These are phyloP conservation scores for Dasysyrphus albostriatus DNA, from an alignment of 2,888 invertebrate genomes.

Conservation along the genomic window DNA sequence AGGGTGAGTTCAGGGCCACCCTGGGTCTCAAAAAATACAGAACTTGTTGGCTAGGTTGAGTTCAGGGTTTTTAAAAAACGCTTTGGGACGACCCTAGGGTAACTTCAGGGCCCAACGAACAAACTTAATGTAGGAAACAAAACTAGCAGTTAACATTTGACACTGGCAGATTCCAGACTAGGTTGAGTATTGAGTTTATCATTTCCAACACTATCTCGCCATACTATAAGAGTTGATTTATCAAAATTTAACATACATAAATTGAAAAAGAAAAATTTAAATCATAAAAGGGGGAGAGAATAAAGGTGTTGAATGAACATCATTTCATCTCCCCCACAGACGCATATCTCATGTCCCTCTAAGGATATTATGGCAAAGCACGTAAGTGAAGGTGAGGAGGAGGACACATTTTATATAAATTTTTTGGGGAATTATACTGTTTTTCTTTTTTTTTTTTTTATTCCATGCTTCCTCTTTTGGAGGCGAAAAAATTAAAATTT, in stretches of 20 bases:
- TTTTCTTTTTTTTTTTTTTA: conserved; percentile 17
- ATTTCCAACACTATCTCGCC: neutral
- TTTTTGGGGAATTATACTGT: conserved; percentile 17
- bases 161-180: no score
- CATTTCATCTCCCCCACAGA: conserved; percentile 73
- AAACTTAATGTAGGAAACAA: no score
- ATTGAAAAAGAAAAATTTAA: conserved; percentile 47
- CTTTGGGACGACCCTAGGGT: no score
- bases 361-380: conserved; percentile 48
- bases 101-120: no score
- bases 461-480: conserved; percentile 63
- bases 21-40: no score
- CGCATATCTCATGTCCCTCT: conserved; percentile 66
- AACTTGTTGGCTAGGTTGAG: no score
- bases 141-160: no score
- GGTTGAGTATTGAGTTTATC: neutral
- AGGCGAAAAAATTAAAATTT: conserved; percentile 67
- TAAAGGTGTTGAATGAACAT: conserved; percentile 76
- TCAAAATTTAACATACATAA: conserved; percentile 36
- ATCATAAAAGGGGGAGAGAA: conserved; percentile 59
- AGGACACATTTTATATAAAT: conserved; percentile 68
- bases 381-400: conserved; percentile 61
- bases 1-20: no score
- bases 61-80: no score
- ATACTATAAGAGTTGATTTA: neutral